Conservation (phyloP, 2,113 vertebrate species). For the Anas platyrhynchos region DNA sequence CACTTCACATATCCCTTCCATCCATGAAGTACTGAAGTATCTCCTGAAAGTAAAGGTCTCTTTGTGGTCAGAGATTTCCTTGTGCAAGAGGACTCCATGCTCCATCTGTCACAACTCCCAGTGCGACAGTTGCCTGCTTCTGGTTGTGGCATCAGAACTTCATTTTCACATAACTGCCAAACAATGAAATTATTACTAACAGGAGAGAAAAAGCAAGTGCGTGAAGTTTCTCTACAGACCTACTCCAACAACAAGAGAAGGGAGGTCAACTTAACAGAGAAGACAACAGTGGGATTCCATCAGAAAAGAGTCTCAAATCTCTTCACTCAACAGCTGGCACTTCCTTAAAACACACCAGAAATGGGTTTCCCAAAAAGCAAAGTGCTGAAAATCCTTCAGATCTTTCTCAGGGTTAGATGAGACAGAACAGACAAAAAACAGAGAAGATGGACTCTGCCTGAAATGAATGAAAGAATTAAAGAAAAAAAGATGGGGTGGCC, state of each 20-base stretch:
- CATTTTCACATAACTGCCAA: background rate
- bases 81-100: background rate
- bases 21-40: fast-evolving
- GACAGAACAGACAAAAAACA: background rate
- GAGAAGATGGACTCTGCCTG: background rate
- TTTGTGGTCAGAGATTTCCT: background rate
- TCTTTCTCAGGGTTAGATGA: background rate
- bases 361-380: background rate
- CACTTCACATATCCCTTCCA: background rate
- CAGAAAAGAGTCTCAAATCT: background rate
- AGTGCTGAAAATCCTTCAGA: background rate
- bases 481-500: background rate
- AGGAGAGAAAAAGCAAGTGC: background rate
- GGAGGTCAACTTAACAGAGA: background rate
- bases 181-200: background rate
- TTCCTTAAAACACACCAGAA: background rate
- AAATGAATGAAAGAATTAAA: background rate
- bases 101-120: background rate
- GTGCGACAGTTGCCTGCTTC: background rate
- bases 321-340: background rate
- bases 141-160: too few species aligned
- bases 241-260: background rate
- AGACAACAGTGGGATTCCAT: background rate
- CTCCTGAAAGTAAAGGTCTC: background rate
- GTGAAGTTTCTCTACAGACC: background rate